These are phyloP conservation scores for Byasa hedistus DNA, from an alignment of 2,888 invertebrate species.

Conservation along the genomic window DNA sequence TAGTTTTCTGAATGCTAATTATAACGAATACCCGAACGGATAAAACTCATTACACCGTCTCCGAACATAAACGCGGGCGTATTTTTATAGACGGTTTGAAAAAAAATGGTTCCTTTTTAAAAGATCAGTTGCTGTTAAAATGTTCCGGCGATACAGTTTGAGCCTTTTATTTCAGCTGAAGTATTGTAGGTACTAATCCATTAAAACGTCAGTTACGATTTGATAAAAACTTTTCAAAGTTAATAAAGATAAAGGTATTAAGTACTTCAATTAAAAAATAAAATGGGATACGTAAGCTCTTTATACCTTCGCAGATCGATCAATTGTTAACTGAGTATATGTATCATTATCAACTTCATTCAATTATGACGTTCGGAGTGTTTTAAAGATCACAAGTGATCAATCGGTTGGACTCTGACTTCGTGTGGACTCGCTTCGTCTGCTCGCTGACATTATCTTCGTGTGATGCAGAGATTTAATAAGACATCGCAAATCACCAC, in stretches of 20 bases:
- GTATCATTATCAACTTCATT: constrained; percentile 31
- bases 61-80: background rate
- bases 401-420: background rate
- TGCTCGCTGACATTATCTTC: constrained; percentile 14
- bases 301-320: background rate
- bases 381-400: constrained; percentile 22
- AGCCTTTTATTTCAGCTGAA: background rate
- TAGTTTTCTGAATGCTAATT: constrained; percentile 30
- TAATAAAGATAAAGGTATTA: background rate
- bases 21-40: constrained; percentile 17
- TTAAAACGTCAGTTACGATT: background rate
- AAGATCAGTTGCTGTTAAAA: background rate
- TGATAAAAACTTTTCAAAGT: background rate
- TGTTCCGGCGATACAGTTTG: background rate
- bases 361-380: constrained; percentile 35
- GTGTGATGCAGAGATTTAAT: constrained; percentile 36
- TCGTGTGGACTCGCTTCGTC: constrained; percentile 1
- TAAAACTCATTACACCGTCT: constrained; percentile 24
- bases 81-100: background rate
- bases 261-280: background rate
- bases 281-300: background rate
- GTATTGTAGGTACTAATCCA: background rate
- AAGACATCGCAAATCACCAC: constrained; percentile 52
- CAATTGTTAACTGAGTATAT: background rate
- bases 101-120: background rate